phyloP scores from a whole-genome alignment of 1,140 invertebrate genomes.

The Polyergus mexicanus region DNA sequence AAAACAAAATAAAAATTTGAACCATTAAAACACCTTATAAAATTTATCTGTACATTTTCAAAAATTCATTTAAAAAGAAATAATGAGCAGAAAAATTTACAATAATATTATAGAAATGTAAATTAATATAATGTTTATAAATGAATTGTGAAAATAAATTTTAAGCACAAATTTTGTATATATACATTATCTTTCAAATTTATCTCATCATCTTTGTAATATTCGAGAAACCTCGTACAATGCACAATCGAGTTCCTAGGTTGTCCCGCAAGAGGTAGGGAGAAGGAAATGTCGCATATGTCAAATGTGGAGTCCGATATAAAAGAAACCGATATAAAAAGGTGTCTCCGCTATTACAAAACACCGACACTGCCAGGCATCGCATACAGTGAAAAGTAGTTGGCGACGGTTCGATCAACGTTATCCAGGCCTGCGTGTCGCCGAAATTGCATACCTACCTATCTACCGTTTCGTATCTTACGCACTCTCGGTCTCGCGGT shows the following conservation, averaged over 20 bases:
- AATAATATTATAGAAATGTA: too few species aligned
- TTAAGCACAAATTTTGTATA: background rate
- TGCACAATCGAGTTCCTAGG: background rate
- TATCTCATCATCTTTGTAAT: background rate
- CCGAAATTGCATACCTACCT: conserved; percentile 32
- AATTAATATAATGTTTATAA: background rate
- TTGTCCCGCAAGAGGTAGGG: background rate
- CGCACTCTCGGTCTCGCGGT: conserved; percentile 34
- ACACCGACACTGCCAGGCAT: conserved; percentile 7
- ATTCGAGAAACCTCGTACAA: background rate
- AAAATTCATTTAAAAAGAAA: background rate
- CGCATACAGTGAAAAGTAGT: conserved; percentile 40
- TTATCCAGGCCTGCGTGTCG: conserved; percentile 19
- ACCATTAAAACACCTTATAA: background rate
- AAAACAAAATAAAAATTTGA: background rate
- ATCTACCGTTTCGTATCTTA: conserved; percentile 19
- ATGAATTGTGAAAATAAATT: background rate
- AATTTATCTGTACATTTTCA: background rate
- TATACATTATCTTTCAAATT: background rate
- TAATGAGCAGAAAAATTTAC: conserved; percentile 27
- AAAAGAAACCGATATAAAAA: conserved; percentile 22
- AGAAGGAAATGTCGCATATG: conserved; percentile 50
- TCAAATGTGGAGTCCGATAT: conserved; percentile 31
- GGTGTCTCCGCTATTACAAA: conserved; percentile 42
- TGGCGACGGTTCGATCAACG: conserved; percentile 33